Evolutionary conservation across 2,888 invertebrate genomes (phyloP), one percentile per base, ranked within the genome.

Genomic region (Amiota communis): DNA sequence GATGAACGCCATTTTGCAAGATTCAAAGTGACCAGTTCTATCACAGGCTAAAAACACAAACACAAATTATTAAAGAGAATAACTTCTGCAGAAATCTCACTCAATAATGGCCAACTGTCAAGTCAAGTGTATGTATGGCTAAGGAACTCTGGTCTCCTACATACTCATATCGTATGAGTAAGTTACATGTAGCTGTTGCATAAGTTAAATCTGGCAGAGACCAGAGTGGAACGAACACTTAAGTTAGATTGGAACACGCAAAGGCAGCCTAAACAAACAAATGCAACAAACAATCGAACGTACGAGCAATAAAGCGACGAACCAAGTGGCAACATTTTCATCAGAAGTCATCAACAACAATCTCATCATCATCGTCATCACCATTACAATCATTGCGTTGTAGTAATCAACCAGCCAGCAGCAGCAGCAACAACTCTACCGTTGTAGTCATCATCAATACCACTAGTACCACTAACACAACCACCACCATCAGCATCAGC

Each of bases 91-190:
- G 76, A 73, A 83, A 85, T 84, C 85, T 82, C 86, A 83, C 83
- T 83, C 84, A 84, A 83, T 83, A 86, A 86, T 86, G 86, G 85
- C 85, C 10, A 83, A 85, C 86, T 85, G 83, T 81, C 83, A 83
- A 81, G 77, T 80, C 65, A 81, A 81, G 80, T 77, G 79, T 13
- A 12, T 77, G 79, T 13, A 12, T n/a, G 23, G 69, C 72, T 76
- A 79, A 70, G 75, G 59, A 6, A 17, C 70, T 10, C 47, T 15
- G 20, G 12, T 51, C 59, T 61, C 49, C 15, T 10, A 57, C 53
- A 53, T 15, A 15, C 53, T 53, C 53, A 59, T 9, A 36, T 53
- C 53, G 20, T 9, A 36, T 53, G 23, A 36, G 48, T 48, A 65
- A 81, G 82, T 82, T 80, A 78, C 74, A 48, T 70, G 70, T 20